Conservation (phyloP, 2,888 invertebrate species). For the Phyto melanocephala region DNA sequence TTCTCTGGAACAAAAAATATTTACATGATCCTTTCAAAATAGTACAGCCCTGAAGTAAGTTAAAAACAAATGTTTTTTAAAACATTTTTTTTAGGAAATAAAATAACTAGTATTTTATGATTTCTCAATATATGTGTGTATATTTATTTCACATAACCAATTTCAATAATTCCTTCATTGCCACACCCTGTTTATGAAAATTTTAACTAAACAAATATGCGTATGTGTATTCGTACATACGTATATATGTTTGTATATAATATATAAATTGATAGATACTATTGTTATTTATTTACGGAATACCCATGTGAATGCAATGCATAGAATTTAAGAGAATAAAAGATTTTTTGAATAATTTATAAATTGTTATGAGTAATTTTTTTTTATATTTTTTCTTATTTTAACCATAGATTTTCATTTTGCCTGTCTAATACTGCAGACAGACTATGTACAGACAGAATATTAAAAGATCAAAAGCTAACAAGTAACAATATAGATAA, state of each 20-base stretch:
- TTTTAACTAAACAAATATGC: neutral
- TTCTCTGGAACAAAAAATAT: too few relatives aligned
- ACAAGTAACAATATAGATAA: constrained; percentile 58
- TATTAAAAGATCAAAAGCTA: constrained; percentile 61
- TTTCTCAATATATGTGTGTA: too few relatives aligned
- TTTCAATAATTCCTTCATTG: neutral
- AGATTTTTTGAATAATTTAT: constrained; percentile 44
- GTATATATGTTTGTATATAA: neutral
- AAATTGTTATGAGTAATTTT: constrained; percentile 33
- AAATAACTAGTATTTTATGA: too few relatives aligned
- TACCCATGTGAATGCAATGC: constrained; percentile 20
- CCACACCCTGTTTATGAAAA: neutral
- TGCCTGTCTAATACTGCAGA: neutral
- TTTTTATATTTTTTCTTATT: neutral
- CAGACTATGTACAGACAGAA: constrained; percentile 8
- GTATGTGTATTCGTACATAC: too few relatives aligned
- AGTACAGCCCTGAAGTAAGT: too few relatives aligned
- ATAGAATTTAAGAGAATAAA: constrained; percentile 35
- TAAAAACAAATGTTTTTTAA: too few relatives aligned
- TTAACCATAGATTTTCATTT: neutral
- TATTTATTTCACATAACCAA: neutral
- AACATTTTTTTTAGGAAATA: too few relatives aligned
- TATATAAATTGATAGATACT: constrained; percentile 30
- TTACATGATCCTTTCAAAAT: too few relatives aligned
- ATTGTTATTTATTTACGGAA: constrained; percentile 37